Percentiles rank a stretch among this genome's conserved stretches.
These are phyloP conservation scores for Nowickia ferox DNA, from an alignment of 2,888 invertebrate genomes.

Conservation along the genomic window DNA sequence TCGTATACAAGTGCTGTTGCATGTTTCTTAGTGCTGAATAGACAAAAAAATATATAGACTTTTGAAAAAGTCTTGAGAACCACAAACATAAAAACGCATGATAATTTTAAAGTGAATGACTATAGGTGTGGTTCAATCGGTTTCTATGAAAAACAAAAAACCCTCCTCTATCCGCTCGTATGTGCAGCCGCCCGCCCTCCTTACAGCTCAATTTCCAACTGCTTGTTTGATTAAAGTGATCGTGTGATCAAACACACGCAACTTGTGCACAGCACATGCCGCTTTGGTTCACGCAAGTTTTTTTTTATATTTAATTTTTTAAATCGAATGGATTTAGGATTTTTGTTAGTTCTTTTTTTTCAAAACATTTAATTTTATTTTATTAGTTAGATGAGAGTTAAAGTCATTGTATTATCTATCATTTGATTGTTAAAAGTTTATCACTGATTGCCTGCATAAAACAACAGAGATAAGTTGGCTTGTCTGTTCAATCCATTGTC, in stretches of 20 bases:
- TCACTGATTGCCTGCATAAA: conserved; percentile 62
- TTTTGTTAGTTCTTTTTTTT: conserved; percentile 13
- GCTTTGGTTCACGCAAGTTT: conserved; percentile 68
- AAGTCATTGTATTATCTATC: conserved; percentile 56
- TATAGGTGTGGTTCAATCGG: conserved; percentile 66
- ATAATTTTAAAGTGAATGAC: conserved; percentile 63
- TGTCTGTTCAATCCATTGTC: background rate
- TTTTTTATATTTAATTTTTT: background rate
- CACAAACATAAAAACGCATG: conserved; percentile 63
- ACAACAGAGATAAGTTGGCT: conserved; percentile 27
- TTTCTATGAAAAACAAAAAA: background rate
- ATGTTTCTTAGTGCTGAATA: background rate
- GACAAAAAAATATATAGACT: conserved; percentile 6
- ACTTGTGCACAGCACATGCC: conserved; percentile 72
- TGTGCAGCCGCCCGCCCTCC: conserved; percentile 15
- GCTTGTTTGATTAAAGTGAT: conserved; percentile 64
- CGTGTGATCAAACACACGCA: conserved; percentile 72
- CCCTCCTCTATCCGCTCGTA: background rate
- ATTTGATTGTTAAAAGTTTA: conserved; percentile 68
- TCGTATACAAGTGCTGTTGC: conserved; percentile 31
- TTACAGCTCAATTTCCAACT: conserved; percentile 26
- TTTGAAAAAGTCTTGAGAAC: conserved; percentile 57
- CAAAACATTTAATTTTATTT: conserved; percentile 36
- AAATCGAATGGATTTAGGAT: conserved; percentile 57
- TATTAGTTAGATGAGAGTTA: conserved; percentile 60